These are phyloP conservation scores for Steinernema feltiae DNA, from an alignment of 1,140 invertebrate species.

Conservation along the genomic window DNA sequence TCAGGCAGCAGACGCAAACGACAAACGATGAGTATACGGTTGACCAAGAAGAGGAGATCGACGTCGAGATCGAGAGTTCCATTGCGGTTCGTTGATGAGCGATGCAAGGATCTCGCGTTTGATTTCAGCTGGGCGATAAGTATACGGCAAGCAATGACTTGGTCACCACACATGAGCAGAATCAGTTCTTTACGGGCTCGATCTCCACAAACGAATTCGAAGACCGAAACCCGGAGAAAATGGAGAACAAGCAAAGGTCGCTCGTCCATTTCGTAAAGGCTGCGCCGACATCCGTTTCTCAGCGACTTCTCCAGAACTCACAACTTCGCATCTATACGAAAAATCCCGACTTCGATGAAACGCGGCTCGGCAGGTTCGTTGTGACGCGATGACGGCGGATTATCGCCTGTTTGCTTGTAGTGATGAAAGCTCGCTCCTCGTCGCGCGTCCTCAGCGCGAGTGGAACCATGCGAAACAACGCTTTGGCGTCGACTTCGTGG, in stretches of 20 bases:
- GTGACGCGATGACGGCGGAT: background rate
- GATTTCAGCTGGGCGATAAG: background rate
- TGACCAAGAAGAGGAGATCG: conserved; percentile 19
- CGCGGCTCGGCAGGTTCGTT: too few relatives aligned
- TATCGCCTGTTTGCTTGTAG: background rate
- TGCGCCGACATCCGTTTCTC: background rate
- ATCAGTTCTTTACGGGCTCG: background rate
- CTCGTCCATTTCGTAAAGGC: background rate
- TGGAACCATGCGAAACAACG: background rate
- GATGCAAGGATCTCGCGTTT: background rate
- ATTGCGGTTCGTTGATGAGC: conserved; percentile 21
- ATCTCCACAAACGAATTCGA: background rate
- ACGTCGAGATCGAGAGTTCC: conserved; percentile 25
- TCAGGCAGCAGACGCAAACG: conserved; percentile 19
- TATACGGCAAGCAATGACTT: background rate
- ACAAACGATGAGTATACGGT: conserved; percentile 2
- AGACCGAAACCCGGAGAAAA: background rate
- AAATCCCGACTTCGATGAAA: background rate
- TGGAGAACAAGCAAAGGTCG: background rate
- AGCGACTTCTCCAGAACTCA: background rate
- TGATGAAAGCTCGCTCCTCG: background rate
- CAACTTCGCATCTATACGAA: background rate
- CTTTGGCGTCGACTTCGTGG: background rate
- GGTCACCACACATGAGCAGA: background rate
- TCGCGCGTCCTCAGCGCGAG: background rate